Evolutionary conservation across 1,140 invertebrate genomes (phyloP), one percentile per base, ranked within the genome.

Genomic region (Tetranychus cinnabarinus): DNA sequence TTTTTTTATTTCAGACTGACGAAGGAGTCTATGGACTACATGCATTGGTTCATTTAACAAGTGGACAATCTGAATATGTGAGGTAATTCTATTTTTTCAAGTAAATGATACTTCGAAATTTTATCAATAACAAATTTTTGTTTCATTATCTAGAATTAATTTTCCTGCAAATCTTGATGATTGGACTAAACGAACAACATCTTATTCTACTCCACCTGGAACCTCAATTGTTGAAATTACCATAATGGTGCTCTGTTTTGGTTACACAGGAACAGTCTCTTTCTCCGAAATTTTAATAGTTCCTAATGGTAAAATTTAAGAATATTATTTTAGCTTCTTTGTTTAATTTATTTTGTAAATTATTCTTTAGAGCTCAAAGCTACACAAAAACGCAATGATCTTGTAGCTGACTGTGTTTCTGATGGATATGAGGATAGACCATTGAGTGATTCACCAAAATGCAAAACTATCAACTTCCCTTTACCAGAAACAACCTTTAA

Each of bases 211-310:
- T 42, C 52, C 54, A 39, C 59, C 48, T 52, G 45, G 33, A 34
- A 54, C 47, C 4, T 47, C 42, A 37, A 64, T 66, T 39, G 23
- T 6, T 42, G 63, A 64, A 56, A 61, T 68, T 36, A 65, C 65
- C 33, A 39, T 67, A 6, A 68, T 68, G 67, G 13, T 68, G 2
- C 62, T 63, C 47, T 68, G 67, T 62, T 66, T 61, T 63, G 67
- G 67, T 7, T 67, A 63, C 61, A 56, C 62, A 48, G 67, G 67
- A 42, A 65, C 39, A 52, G 59, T 65, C 35, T 61, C 64, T 56
- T 68, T 68, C 58, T 64, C 65, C 23, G 65, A 68, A 63, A 45
- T 66, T 58, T 3, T 13, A 12, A 3, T 65, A 5, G 37, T 52
- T n/a, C 50, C 48, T 36, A 35, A 31, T 5, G 35, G 35, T n/a